Conservation (phyloP, 2,113 vertebrate species). For the Pholis gunnellus region DNA sequence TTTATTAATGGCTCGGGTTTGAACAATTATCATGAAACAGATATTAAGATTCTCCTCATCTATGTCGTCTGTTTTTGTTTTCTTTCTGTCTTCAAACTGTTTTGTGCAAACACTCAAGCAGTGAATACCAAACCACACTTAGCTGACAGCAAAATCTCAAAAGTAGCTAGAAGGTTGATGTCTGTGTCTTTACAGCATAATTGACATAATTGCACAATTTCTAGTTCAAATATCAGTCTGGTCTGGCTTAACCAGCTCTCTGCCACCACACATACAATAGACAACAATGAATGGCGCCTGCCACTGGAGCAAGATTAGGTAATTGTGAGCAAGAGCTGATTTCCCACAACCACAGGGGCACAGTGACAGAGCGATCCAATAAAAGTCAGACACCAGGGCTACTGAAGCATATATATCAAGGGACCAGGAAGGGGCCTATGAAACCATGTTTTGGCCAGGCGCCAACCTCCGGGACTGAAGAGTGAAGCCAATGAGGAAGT, state of each 20-base stretch:
- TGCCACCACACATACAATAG: slow-evolving; percentile 34
- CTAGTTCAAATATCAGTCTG: slow-evolving; percentile 48
- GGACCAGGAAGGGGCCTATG: slow-evolving; percentile 28
- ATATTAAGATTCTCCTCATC: not conserved
- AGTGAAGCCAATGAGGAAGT: not conserved
- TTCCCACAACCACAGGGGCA: slow-evolving; percentile 61
- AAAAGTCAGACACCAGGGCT: slow-evolving; percentile 64
- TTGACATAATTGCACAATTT: slow-evolving; percentile 63
- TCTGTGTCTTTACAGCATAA: slow-evolving; percentile 62
- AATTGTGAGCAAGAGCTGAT: slow-evolving; percentile 57
- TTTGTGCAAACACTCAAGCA: slow-evolving; percentile 7
- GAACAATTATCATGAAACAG: not conserved
- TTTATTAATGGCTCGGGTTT: slow-evolving; percentile 1
- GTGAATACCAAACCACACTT: slow-evolving; percentile 10
- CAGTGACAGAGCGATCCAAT: slow-evolving; percentile 54
- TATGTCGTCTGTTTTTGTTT: slow-evolving; percentile 1
- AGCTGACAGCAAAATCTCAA: slow-evolving; percentile 16
- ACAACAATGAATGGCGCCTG: slow-evolving; percentile 49
- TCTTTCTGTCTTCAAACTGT: slow-evolving; percentile 3
- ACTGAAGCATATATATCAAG: slow-evolving; percentile 49
- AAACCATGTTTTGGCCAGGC: slow-evolving; percentile 11
- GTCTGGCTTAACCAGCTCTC: slow-evolving; percentile 20
- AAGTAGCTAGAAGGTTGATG: slow-evolving; percentile 11
- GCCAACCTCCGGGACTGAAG: not conserved
- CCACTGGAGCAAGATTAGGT: slow-evolving; percentile 43